Conservation (phyloP, 2,888 invertebrate genomes). For the Stramonita haemastoma region DNA sequence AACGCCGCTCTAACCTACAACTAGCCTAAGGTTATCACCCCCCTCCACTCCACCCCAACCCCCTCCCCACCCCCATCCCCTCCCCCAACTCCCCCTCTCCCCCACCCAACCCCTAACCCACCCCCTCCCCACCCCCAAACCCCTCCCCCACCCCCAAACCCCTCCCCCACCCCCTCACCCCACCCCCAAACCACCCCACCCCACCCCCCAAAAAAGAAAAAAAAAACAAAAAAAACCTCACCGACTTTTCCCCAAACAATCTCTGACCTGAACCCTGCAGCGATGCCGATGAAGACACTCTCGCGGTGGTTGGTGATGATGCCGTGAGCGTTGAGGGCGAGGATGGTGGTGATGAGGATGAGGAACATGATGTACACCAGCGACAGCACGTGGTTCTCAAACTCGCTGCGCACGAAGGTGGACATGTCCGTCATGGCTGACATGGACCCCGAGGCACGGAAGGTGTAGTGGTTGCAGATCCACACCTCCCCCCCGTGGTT, state of each 20-base stretch:
- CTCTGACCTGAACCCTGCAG: slow-evolving; percentile 84
- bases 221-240: not conserved
- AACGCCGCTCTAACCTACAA: too few relatives aligned
- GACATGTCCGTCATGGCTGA: slow-evolving; percentile 56
- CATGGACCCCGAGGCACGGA: slow-evolving; percentile 54
- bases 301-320: slow-evolving; percentile 96
- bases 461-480: slow-evolving; percentile 75
- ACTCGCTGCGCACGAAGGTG: slow-evolving; percentile 67
- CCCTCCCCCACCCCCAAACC: too few relatives aligned
- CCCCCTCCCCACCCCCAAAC: too few relatives aligned
- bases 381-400: slow-evolving; percentile 83
- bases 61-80: too few relatives aligned
- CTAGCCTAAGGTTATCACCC: too few relatives aligned
- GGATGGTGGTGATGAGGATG: slow-evolving; percentile 88
- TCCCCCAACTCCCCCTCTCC: too few relatives aligned
- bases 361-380: slow-evolving; percentile 90
- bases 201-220: too few relatives aligned
- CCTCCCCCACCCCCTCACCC: too few relatives aligned
- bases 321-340: slow-evolving; percentile 87
- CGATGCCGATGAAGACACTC: slow-evolving; percentile 93
- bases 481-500: slow-evolving; percentile 63
- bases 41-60: too few relatives aligned
- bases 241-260: not conserved
- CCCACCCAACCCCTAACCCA: too few relatives aligned
- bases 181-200: too few relatives aligned